Evolutionary conservation across 2,113 vertebrate species (phyloP), one percentile per base, ranked within the genome.

Genomic region (Leptosomus discolor): DNA sequence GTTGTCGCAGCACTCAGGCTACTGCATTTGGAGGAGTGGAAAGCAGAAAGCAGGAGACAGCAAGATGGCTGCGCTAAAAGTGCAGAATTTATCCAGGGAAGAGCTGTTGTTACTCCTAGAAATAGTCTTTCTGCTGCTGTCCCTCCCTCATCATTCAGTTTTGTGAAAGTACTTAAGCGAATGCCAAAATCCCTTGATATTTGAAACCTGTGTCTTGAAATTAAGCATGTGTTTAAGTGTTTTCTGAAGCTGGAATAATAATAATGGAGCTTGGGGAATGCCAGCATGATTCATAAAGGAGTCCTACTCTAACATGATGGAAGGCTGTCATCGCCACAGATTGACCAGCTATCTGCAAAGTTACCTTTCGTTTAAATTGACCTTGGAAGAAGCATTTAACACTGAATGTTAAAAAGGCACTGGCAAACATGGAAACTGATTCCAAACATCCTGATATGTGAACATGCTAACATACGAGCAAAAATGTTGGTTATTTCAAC

Each of bases 21-120:
- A n/a, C 7, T 1, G 0, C 10, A 56, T 1, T 1, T 56, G 32
- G 24, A 68, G 24, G 11, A 1, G 15, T 30, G 16, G 15, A 57
- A 89, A 89, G 5, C 22, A 43, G 15, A 20, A 45, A 79, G 57
- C 50, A 43, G 2, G 58, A 76, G 5, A 7, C 3, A 64, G 9
- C 1, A 1, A 45, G 9, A 23, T 22, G 18, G 13, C 4, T 48
- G 11, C 6, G 8, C 27, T 71, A 48, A 57, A 90, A 70, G 20
- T 21, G 43, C 39, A 51, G 36, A 51, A 88, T 69, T 63, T 67
- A 34, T 46, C 10, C 10, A 13, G 9, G 15, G 15, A 88, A 85
- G 41, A 41, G 8, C 5, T 75, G 11, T 23, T 63, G 3, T 90
- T 60, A 22, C 17, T 54, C 65, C 22, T 21, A 76, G 76, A 85